These are phyloP conservation scores for Chiloscyllium plagiosum DNA, from an alignment of 2,113 vertebrate species.

Conservation along the genomic window DNA sequence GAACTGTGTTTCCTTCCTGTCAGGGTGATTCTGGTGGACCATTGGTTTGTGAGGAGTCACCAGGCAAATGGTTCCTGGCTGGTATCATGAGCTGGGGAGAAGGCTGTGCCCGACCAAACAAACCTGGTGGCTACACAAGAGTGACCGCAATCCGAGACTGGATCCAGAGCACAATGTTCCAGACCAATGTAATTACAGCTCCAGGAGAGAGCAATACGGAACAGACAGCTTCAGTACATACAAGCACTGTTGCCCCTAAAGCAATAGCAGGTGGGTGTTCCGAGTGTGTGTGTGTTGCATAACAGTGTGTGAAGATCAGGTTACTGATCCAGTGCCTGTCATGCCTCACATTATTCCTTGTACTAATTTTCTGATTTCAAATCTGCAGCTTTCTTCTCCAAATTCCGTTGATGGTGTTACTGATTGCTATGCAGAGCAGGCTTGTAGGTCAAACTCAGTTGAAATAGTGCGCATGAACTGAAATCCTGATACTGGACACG, in stretches of 20 bases:
- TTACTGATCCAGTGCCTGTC: background rate
- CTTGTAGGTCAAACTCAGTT: background rate
- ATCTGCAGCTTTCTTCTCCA: background rate
- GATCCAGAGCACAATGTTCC: constrained; percentile 60
- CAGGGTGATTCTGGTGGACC: constrained; percentile 96
- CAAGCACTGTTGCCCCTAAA: background rate
- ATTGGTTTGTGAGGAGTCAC: constrained; percentile 78
- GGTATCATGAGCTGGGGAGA: constrained; percentile 94
- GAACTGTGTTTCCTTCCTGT: background rate
- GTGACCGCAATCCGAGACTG: constrained; percentile 78
- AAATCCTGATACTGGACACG: background rate
- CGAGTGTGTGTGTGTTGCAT: background rate
- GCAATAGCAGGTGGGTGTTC: background rate
- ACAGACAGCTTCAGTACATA: background rate
- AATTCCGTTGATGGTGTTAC: background rate
- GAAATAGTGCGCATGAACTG: background rate
- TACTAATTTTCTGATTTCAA: background rate
- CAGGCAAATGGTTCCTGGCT: constrained; percentile 80
- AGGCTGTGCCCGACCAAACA: constrained; percentile 79
- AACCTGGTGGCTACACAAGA: constrained; percentile 81
- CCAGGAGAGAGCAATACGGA: background rate
- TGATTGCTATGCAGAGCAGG: background rate
- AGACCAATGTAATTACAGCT: too few species aligned
- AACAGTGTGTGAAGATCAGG: background rate
- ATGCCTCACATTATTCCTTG: background rate